Base-by-base conservation (phyloP, 2,113 vertebrate genomes). In the Chascanopsetta lugubris region DNA sequence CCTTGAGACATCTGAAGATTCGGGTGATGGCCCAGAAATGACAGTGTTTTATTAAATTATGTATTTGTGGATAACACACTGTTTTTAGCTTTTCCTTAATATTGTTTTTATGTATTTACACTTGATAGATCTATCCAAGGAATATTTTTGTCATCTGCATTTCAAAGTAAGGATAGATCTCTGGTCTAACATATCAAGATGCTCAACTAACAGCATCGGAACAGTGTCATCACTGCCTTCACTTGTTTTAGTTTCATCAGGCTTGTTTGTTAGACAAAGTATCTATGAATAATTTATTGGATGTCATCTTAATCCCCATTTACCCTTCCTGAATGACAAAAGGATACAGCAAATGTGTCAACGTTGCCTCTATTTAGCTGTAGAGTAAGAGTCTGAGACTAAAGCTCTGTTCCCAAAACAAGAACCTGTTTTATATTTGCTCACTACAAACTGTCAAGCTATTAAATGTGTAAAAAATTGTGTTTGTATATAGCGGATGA, bases 201-300 rank as follows among this genome's bases (percentile, higher is more conserved):
- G 60, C 68, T 61, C 49, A 54, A 25, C 55, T 42, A 30, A 66
- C 62, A 38, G 29, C 5, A 9, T 22, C 5, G 26, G 66, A 56
- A 61, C 20, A 53, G 29, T 50, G 26, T 74, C 65, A 81, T 3
- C 55, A 29, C 62, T 50, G 75, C 69, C 82, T 85, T 71, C 80
- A 72, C 66, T 77, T 78, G 59, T 73, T 85, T 79, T 61, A 72
- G 55, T 71, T 58, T 64, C 73, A 71, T 59, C 79, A 75, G 69
- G 79, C 49, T 50, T 82, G 66, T 77, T 85, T 77, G 70, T 72
- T 55, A 73, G 60, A 85, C 66, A 72, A 74, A 71, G 74, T 72
- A 54, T 34, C 55, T 55, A 83, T 89, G 77, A 87, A 87, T 87
- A 62, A 87, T 89, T 80, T 74, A 90, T 87, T 53, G 69, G 65